Percentiles rank a stretch among this genome's conserved stretches.
Evolutionary conservation across 2,113 vertebrate genomes (phyloP).

Genomic region (Thalassoma bifasciatum): DNA sequence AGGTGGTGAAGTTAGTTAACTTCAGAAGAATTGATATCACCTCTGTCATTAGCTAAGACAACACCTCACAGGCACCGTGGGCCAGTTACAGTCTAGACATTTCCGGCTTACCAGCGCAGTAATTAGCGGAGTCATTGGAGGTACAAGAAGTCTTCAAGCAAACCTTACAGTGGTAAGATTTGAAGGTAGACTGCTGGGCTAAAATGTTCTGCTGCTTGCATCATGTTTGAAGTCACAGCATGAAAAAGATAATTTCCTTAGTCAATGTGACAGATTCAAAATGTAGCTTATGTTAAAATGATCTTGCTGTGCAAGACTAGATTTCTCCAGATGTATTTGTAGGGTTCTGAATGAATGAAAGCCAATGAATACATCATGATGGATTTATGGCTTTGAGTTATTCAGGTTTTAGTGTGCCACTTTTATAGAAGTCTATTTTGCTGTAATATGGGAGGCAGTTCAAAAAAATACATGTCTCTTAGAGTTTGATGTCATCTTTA

Average conservation of each 20-base stretch:
- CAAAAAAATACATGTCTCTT: constrained; percentile 9
- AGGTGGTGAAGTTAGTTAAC: neutral
- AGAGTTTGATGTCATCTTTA: constrained; percentile 31
- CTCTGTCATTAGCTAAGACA: constrained; percentile 46
- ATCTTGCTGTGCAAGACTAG: neutral
- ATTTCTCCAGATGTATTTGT: neutral
- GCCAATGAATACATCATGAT: neutral
- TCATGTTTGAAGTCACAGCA: neutral
- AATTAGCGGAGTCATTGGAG: constrained; percentile 50
- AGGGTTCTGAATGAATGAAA: too few relatives aligned
- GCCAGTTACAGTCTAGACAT: constrained; percentile 45
- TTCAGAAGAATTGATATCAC: constrained; percentile 7
- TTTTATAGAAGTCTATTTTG: neutral
- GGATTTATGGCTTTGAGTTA: neutral
- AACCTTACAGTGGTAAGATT: constrained; percentile 2
- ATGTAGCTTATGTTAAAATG: neutral
- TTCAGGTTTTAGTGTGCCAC: neutral
- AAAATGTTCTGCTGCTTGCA: neutral
- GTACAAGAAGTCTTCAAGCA: constrained; percentile 10
- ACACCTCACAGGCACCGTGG: constrained; percentile 23
- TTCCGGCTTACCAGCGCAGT: constrained; percentile 43
- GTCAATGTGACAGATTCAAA: neutral
- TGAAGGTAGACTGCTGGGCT: neutral
- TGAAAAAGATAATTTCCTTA: neutral
- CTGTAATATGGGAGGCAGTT: constrained; percentile 2